Evolutionary conservation across 2,113 vertebrate genomes (phyloP), one percentile per base, ranked within the genome.

Genomic region (Lycaon pictus): DNA sequence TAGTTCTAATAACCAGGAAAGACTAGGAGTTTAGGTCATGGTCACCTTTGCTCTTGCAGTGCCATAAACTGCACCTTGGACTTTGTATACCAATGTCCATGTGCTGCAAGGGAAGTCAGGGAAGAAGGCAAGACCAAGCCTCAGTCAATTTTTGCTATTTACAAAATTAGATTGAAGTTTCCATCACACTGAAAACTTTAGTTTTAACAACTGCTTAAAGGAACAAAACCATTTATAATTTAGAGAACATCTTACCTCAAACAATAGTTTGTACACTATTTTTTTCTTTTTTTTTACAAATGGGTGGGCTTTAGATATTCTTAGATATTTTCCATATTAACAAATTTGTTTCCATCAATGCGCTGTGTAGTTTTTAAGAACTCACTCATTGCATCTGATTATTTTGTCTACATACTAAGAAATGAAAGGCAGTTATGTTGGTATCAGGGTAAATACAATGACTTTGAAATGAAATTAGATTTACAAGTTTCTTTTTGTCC

Each of bases 361-460:
- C 5, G 23, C 62, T 80, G 56, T 51, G 6, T 9, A 29, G 16
- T 51, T 92, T 87, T 67, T 32, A 53, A 83, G 77, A 94, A 86
- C 17, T 86, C 0, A 22, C 4, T 77, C n/a, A 58, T 25, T 83
- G 16, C 15, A 80, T 88, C 84, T 72, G 8, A n/a, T 81, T 62
- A 25, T 85, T 95, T 35, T 72, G 3, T 23, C 29, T 74, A 27
- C 10, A 58, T 1, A 29, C 2, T 8, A 80, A 43, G 29, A 84
- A 86, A 5, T 55, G 37, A 95, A 96, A 92, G 27, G 15, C 19
- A 63, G 65, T 96, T n/a, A 67, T n/a, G 8, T 74, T 79, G 8
- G 8, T 86, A 23, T 63, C 62, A 11, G 6, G 82, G 96, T 98
- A 95, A 95, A 87, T 79, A 93, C 92, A 91, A 80, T 69, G 4